Base-by-base conservation (phyloP, 2,113 vertebrate genomes). In the Chaetops frenatus region DNA sequence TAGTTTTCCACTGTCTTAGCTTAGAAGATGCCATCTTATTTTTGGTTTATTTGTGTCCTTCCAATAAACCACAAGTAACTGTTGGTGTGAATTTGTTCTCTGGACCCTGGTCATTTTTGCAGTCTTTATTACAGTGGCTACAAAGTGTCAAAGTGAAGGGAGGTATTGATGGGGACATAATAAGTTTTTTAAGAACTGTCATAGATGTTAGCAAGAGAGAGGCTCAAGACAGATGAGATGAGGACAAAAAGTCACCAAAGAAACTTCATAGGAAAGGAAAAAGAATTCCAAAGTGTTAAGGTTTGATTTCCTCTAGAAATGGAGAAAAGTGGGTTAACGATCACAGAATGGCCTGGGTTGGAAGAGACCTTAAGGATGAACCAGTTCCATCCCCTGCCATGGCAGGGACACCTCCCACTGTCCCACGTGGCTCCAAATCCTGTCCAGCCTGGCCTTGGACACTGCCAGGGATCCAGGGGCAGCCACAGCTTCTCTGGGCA, bases 141-240 rank as follows among this genome's bases (percentile, higher is more conserved):
- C 56, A 31, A 51, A 62, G 60, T 92, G 85, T 91, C 82, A 94
- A 51, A 66, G 25, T 45, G 76, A 67, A 86, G 23, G 64, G 36
- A 71, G 35, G 27, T 60, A 90, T 64, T 92, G 95, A 92, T 92
- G 76, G 76, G 60, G 76, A 78, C 74, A 84, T 86, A 94, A 90
- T 88, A 92, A 64, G 67, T 17, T 96, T 95, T 92, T 60, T 33
- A 81, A 88, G 85, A 90, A 78, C 90, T 95, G 92, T 93, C 92
- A 95, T n/a, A 80, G 64, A 38, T 1, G 2, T 86, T 93, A 82
- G 62, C 15, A 7, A 77, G 42, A 60, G 36, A 45, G 23, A 88
- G 22, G 51, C 38, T 92, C 3, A 6, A 88, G 92, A 92, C 67
- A 81, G 64, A 95, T 80, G 84, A 91, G 89, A 33, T 42, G 48